These are phyloP conservation scores for Acanthurus leucopareius DNA, from an alignment of 2,797 vertebrate species.

Conservation along the genomic window DNA sequence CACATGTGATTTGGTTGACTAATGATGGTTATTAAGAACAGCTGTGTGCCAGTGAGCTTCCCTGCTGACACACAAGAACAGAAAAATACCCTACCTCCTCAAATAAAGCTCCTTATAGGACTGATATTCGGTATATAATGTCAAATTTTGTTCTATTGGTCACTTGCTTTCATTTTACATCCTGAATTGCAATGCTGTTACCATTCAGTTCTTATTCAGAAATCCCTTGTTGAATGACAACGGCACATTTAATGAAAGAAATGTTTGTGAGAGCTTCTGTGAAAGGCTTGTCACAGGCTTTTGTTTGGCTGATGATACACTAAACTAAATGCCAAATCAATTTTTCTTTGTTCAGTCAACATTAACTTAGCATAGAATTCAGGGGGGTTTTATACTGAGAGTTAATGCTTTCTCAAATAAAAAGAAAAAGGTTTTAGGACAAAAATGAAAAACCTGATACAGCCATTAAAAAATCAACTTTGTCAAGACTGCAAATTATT, in stretches of 20 bases:
- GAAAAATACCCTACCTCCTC: slow-evolving; percentile 33
- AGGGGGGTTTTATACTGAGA: slow-evolving; percentile 4
- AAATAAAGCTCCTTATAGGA: slow-evolving; percentile 38
- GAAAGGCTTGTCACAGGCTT: slow-evolving; percentile 24
- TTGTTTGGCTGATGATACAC: slow-evolving; percentile 51
- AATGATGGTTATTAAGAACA: slow-evolving; percentile 83
- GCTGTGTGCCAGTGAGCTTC: slow-evolving; percentile 74
- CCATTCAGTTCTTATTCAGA: slow-evolving; percentile 2
- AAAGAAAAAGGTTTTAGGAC: slow-evolving; percentile 3
- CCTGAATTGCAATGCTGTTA: not conserved
- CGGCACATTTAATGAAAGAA: slow-evolving; percentile 3
- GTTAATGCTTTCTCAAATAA: slow-evolving; percentile 20
- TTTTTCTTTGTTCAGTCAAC: slow-evolving; percentile 34
- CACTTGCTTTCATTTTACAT: slow-evolving; percentile 21
- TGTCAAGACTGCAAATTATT: not conserved
- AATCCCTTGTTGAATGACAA: slow-evolving; percentile 20
- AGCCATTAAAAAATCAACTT: slow-evolving; percentile 10
- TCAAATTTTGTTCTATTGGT: slow-evolving; percentile 18
- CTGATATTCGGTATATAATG: slow-evolving; percentile 33
- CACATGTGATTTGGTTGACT: slow-evolving; percentile 71
- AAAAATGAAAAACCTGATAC: slow-evolving; percentile 10
- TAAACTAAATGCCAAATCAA: slow-evolving; percentile 28
- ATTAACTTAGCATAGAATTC: slow-evolving; percentile 22
- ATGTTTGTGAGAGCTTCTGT: slow-evolving; percentile 25
- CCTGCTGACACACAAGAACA: slow-evolving; percentile 36